Conservation (phyloP, 2,797 vertebrate genomes). For the Echeneis naucrates region DNA sequence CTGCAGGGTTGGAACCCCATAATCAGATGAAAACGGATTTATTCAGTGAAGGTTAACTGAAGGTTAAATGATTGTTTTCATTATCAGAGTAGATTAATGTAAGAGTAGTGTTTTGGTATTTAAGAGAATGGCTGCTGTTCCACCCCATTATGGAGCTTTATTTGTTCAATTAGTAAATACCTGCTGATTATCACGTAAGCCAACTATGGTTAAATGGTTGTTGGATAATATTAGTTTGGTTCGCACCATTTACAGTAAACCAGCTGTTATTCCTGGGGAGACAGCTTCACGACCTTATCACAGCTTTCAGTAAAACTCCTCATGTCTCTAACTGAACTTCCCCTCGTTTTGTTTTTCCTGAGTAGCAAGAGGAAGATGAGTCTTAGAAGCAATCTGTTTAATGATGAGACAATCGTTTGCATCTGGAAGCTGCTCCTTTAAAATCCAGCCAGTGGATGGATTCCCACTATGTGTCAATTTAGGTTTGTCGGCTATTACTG, state of each 20-base stretch:
- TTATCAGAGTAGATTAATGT: not conserved
- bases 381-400: not conserved
- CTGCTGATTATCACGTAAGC: conserved; percentile 27
- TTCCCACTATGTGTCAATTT: too few relatives aligned
- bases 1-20: conserved; percentile 1
- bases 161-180: conserved; percentile 23
- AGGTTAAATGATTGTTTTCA: conserved; percentile 18
- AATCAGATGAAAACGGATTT: conserved; percentile 30
- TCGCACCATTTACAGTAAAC: not conserved
- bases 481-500: too few relatives aligned
- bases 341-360: conserved; percentile 19
- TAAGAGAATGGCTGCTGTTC: not conserved
- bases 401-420: not conserved
- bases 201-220: conserved; percentile 22
- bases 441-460: too few relatives aligned
- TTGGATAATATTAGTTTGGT: conserved; percentile 9
- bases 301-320: conserved; percentile 29
- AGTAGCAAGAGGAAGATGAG: not conserved
- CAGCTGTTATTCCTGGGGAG: conserved; percentile 53
- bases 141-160: not conserved
- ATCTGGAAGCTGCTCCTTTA: not conserved
- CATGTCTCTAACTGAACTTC: not conserved
- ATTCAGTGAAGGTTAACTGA: conserved; percentile 18
- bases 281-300: conserved; percentile 37
- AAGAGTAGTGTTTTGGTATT: not conserved